phyloP scores from a whole-genome alignment of 2,888 invertebrate species.

The Mimas tiliae region DNA sequence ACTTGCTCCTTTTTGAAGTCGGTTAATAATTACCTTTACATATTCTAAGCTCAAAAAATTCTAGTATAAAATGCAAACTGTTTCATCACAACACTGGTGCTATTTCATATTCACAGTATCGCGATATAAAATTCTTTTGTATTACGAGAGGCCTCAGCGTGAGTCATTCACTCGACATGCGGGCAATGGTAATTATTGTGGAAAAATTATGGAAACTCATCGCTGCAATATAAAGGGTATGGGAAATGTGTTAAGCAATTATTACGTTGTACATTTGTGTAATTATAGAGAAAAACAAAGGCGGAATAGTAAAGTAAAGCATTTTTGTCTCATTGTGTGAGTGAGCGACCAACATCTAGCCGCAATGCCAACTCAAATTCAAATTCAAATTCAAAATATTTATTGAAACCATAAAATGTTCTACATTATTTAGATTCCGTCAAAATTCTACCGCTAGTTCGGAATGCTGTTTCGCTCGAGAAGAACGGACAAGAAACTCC shows the following conservation, averaged over 20 bases:
- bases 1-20: no score
- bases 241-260: slow-evolving; percentile 13
- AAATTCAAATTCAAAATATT: no score
- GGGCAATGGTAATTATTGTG: slow-evolving; percentile 15
- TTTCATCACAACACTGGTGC: neutral
- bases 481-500: no score
- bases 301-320: neutral
- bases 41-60: neutral
- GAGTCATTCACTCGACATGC: slow-evolving; percentile 20
- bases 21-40: no score
- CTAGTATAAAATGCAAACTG: slow-evolving; percentile 3
- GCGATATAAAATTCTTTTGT: slow-evolving; percentile 30
- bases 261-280: neutral
- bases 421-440: no score
- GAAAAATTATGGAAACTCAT: slow-evolving; percentile 24
- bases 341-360: no score
- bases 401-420: no score
- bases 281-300: neutral
- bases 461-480: no score
- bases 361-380: no score
- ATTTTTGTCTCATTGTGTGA: no score
- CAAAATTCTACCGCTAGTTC: no score
- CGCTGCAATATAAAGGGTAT: neutral
- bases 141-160: slow-evolving; percentile 15
- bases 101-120: slow-evolving; percentile 19